Base-by-base conservation (phyloP, 2,797 vertebrate genomes). In the Oryzias sinensis region DNA sequence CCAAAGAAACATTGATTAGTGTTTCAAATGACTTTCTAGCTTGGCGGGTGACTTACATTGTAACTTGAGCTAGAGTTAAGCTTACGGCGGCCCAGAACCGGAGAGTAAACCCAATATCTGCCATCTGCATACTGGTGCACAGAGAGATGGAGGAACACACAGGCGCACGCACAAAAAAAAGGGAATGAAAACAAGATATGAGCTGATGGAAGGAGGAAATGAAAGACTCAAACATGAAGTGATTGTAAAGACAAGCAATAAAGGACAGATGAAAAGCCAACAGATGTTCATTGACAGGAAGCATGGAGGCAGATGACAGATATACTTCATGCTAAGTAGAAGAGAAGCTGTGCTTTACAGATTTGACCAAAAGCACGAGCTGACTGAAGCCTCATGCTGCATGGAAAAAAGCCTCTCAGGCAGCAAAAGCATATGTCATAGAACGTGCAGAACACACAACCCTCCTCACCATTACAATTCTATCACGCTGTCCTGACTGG, bases 61-160 rank as follows among this genome's bases (percentile, higher is more conserved):
- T 68, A 80, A 76, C 87, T 84, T 16, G 79, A 86, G 83, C 87
- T 89, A 74, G 89, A 90, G 78, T 89, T 91, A 78, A 91, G 86
- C 67, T 90, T 91, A 85, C 84, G 88, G 68, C 93, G 92, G 82
- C 89, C 92, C 75, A 93, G 94, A 80, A 91, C 88, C 53, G 96
- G 96, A 76, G 95, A 98, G 79, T 95, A 98, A 87, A 97, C 95
- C 97, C 96, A 98, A 85, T 97, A 97, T 89, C 93, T 94, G 88
- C 95, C 96, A 72, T 97, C 94, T 65, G 94, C 93, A 88, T 95
- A 97, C 97, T 99, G 93, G 86, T 76, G 81, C 41, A 69, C 53
- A 65, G 45, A 79, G 33, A 37, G 33, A 37, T 37, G 33, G 33
- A 37, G 33, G 33, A 52, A 74, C 58, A 71, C 62, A 76, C 6